A percentile compares a stretch with the other conserved stretches of the same genome.
Conservation (phyloP, 2,797 vertebrate genomes). For the Hylomyscus alleni region DNA sequence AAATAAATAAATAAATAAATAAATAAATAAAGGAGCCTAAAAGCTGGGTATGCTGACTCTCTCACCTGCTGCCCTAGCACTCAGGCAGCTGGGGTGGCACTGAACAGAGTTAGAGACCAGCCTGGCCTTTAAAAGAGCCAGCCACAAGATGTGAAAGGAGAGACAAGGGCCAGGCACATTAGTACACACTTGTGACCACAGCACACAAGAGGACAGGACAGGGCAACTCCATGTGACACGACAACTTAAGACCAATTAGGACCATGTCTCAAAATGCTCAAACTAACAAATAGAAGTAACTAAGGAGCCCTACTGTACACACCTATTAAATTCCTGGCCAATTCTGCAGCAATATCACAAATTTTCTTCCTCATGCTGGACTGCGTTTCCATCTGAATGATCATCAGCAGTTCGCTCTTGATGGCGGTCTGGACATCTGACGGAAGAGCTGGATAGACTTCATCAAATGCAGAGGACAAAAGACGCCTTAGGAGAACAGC, state of each 20-base stretch:
- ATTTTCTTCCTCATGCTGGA: slow-evolving; percentile 97
- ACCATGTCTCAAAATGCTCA: not conserved
- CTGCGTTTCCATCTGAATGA: slow-evolving; percentile 95
- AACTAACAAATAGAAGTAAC: not conserved
- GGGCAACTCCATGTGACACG: not conserved
- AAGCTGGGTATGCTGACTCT: too few relatives aligned
- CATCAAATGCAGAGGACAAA: slow-evolving; percentile 97
- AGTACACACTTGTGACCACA: not conserved
- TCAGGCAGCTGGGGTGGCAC: not conserved
- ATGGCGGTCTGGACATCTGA: slow-evolving; percentile 95
- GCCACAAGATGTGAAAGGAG: not conserved
- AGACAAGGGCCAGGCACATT: not conserved
- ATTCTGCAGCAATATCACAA: slow-evolving; percentile 97
- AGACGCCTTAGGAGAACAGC: slow-evolving; percentile 97
- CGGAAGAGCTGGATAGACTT: slow-evolving; percentile 96
- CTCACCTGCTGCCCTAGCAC: not conserved
- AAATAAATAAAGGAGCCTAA: not conserved
- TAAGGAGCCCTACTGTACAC: not conserved
- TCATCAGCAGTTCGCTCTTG: slow-evolving; percentile 95
- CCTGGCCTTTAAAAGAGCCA: not conserved
- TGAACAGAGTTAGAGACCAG: not conserved
- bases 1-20: too few relatives aligned
- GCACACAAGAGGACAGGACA: not conserved
- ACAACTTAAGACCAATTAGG: not conserved
- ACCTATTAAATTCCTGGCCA: slow-evolving; percentile 97